Percentiles rank a stretch among this genome's conserved stretches.
Conservation (phyloP, 2,888 invertebrate genomes). For the Dioctria rufipes region DNA sequence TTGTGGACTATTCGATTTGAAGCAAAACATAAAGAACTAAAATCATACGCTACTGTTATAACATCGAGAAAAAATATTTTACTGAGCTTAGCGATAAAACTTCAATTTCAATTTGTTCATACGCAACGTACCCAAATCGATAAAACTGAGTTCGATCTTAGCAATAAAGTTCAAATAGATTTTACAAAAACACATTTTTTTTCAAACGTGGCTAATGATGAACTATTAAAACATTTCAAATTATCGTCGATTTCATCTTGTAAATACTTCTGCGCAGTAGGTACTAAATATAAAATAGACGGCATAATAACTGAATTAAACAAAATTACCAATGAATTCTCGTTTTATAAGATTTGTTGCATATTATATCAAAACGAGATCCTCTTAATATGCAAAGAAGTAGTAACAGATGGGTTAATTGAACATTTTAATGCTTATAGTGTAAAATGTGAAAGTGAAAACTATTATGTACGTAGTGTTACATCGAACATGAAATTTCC, state of each 20-base stretch:
- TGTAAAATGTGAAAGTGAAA: neutral
- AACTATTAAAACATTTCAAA: neutral
- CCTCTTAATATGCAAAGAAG: constrained; percentile 6
- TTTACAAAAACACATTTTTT: neutral
- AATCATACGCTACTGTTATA: constrained; percentile 53
- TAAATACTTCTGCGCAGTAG: neutral
- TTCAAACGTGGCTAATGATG: neutral
- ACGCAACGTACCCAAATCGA: neutral
- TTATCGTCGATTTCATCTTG: neutral
- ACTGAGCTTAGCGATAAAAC: constrained; percentile 56
- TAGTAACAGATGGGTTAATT: neutral
- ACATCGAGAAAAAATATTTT: constrained; percentile 57
- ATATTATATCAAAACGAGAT: neutral
- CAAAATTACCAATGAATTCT: neutral
- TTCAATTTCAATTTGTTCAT: constrained; percentile 19
- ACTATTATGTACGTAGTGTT: neutral
- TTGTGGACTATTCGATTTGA: constrained; percentile 58
- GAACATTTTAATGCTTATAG: neutral
- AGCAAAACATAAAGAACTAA: constrained; percentile 53
- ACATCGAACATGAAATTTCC: neutral
- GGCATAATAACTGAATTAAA: neutral
- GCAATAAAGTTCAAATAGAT: neutral
- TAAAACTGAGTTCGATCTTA: neutral
- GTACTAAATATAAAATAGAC: neutral
- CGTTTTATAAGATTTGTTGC: neutral